phyloP scores from a whole-genome alignment of 2,797 vertebrate species.

The Tenualosa ilisha region DNA sequence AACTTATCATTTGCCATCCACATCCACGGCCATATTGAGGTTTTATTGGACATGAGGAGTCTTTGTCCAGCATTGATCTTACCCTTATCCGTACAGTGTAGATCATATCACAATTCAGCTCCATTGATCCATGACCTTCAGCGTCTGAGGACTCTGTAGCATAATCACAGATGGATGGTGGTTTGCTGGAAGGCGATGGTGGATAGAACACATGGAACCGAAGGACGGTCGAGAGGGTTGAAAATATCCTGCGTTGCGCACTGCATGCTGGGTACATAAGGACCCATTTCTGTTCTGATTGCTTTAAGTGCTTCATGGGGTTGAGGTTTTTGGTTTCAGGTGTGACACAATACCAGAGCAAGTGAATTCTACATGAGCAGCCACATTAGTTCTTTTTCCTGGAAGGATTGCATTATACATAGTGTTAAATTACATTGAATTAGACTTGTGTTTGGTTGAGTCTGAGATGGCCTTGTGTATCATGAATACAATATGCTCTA shows the following conservation, averaged over 20 bases:
- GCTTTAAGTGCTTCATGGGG: neutral
- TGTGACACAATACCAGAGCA: neutral
- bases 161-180: constrained; percentile 19
- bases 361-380: neutral
- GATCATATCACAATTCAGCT: neutral
- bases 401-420: neutral
- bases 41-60: neutral
- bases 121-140: constrained; percentile 1
- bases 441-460: neutral
- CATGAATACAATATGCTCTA: neutral
- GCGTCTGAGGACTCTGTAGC: neutral
- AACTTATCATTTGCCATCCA: neutral
- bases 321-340: constrained; percentile 6
- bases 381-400: neutral
- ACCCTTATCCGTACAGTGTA: neutral
- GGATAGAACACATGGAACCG: neutral
- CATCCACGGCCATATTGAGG: neutral
- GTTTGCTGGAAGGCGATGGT: neutral
- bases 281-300: neutral
- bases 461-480: neutral
- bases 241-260: neutral
- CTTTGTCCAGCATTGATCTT: neutral
- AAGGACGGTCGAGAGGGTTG: neutral
- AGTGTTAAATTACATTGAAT: constrained; percentile 15
- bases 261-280: neutral